These are phyloP conservation scores for Sipunculus nudus DNA, from an alignment of 2,888 invertebrate species.

Conservation along the genomic window DNA sequence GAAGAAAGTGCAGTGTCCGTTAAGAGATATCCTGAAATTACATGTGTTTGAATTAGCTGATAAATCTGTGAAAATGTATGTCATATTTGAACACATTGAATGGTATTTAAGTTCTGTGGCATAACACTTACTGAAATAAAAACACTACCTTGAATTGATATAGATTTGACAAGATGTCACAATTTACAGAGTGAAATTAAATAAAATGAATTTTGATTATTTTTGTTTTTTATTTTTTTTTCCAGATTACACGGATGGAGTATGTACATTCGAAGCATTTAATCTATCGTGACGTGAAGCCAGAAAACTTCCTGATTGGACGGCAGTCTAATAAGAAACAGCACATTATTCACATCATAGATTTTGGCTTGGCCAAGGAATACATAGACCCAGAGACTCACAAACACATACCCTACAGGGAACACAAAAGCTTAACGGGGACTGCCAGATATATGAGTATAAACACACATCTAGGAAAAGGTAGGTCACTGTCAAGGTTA, in stretches of 20 bases:
- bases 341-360: conserved; percentile 99
- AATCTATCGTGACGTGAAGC: conserved; percentile 99
- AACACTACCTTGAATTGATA: too few species aligned
- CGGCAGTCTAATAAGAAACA: conserved; percentile 96
- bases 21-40: too few species aligned
- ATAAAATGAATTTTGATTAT: too few species aligned
- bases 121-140: too few species aligned
- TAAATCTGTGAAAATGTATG: too few species aligned
- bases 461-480: conserved; percentile 99
- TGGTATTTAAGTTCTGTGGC: too few species aligned
- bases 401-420: conserved; percentile 99
- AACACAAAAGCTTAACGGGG: conserved; percentile 99
- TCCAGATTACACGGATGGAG: conserved; percentile 97
- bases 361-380: conserved; percentile 99
- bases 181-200: too few species aligned
- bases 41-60: too few species aligned
- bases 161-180: too few species aligned
- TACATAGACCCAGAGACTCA: conserved; percentile 97
- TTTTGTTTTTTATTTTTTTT: too few species aligned
- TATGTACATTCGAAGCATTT: conserved; percentile 99
- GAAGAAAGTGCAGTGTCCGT: too few species aligned
- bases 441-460: conserved; percentile 99
- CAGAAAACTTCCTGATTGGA: conserved; percentile 99
- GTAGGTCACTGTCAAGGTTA: conserved; percentile 68
- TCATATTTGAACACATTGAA: too few species aligned